Percentiles rank a stretch among this genome's conserved stretches.
Evolutionary conservation across 2,113 vertebrate genomes (phyloP).

Genomic region (Mus musculus): DNA sequence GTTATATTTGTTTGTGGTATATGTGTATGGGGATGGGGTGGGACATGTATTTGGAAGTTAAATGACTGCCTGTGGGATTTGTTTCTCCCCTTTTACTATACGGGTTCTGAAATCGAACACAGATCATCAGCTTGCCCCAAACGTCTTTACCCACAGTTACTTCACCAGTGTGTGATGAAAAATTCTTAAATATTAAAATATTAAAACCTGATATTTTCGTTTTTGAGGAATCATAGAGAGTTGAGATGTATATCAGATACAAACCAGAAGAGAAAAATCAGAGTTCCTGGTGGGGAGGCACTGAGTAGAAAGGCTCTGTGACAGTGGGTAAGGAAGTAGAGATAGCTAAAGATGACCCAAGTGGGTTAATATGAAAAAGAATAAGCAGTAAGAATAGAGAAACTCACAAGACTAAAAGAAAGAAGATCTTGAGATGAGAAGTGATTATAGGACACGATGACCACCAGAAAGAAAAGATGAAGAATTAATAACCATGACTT

Average conservation of each 20-base stretch:
- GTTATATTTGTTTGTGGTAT: neutral
- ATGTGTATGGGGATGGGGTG: neutral
- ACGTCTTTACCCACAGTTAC: no score
- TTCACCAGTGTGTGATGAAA: neutral
- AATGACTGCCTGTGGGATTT: neutral
- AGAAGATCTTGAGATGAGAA: neutral
- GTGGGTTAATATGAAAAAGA: neutral
- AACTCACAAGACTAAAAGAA: neutral
- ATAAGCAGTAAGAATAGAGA: neutral
- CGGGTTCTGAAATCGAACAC: no score
- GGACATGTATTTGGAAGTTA: neutral
- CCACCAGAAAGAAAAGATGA: neutral
- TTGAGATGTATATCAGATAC: neutral
- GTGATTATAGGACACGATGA: neutral
- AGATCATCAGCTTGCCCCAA: neutral
- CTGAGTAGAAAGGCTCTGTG: neutral
- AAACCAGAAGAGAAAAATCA: neutral
- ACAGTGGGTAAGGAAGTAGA: neutral
- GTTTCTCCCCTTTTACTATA: neutral
- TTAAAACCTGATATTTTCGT: neutral
- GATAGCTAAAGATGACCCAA: neutral
- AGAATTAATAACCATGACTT: neutral
- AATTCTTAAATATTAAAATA: neutral
- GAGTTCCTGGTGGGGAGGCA: neutral
- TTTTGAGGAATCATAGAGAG: neutral